A percentile compares a stretch with the other conserved stretches of the same genome.
Evolutionary conservation across 2,888 invertebrate genomes (phyloP).

Genomic region (Drosophila ezoana): DNA sequence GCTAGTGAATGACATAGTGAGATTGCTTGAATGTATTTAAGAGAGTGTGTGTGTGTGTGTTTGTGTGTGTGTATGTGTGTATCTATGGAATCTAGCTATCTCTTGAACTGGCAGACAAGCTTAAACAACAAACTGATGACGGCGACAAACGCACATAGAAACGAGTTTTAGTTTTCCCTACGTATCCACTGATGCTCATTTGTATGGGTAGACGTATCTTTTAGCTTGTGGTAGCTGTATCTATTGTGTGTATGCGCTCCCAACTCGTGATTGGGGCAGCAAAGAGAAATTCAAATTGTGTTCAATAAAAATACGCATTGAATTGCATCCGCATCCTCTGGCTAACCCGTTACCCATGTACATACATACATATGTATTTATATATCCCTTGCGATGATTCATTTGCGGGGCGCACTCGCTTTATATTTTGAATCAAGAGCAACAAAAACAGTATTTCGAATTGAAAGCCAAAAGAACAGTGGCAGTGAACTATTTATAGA

Average conservation of each 20-base stretch:
- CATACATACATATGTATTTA: conserved; percentile 37
- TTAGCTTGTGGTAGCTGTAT: conserved; percentile 18
- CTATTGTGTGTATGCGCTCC: conserved; percentile 24
- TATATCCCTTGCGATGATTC: conserved; percentile 65
- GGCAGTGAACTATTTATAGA: conserved; percentile 84
- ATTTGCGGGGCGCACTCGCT: conserved; percentile 65
- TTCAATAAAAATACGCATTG: conserved; percentile 61
- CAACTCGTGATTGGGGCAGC: conserved; percentile 16
- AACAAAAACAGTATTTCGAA: conserved; percentile 62
- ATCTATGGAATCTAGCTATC: conserved; percentile 60
- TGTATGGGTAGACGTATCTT: conserved; percentile 15
- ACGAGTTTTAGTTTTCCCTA: conserved; percentile 63
- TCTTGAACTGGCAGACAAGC: conserved; percentile 74
- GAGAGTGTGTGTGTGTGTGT: conserved; percentile 3
- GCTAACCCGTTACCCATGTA: conserved; percentile 20
- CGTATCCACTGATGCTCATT: conserved; percentile 30
- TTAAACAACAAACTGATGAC: conserved; percentile 61
- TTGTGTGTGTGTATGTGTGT: conserved; percentile 36
- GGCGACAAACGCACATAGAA: conserved; percentile 60
- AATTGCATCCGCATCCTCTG: conserved; percentile 63
- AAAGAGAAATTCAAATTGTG: conserved; percentile 78
- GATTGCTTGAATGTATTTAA: conserved; percentile 21
- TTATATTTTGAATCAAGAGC: conserved; percentile 58
- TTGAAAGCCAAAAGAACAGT: conserved; percentile 78
- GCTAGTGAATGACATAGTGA: conserved; percentile 45